Conservation (phyloP, 2,888 invertebrate genomes). For the Drosophila paramelanica region DNA sequence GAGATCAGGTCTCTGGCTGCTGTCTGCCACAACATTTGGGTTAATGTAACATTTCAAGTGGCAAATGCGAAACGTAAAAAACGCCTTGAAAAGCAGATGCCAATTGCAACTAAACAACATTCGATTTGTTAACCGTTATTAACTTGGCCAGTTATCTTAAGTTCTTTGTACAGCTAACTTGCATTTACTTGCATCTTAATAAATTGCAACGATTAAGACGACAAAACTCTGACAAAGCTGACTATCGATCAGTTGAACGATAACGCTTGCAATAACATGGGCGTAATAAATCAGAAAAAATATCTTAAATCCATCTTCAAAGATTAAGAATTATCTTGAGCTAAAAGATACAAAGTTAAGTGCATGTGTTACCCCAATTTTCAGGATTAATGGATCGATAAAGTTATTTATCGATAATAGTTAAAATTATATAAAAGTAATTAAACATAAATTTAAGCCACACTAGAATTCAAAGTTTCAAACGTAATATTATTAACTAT, state of each 20-base stretch:
- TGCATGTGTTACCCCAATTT: no score
- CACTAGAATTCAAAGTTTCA: no score
- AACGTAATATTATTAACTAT: no score
- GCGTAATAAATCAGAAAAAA: not conserved
- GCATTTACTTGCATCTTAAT: conserved; percentile 3
- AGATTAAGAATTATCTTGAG: no score
- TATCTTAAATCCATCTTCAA: not conserved
- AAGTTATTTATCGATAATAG: no score
- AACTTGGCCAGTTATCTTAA: conserved; percentile 3
- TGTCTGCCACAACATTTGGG: conserved; percentile 66
- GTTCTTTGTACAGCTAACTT: conserved; percentile 4
- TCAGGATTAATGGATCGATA: no score
- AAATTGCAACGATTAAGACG: conserved; percentile 29
- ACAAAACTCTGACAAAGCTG: conserved; percentile 17
- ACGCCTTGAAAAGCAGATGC: conserved; percentile 56
- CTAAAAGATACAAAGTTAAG: not conserved
- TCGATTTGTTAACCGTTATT: conserved; percentile 42
- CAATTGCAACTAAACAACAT: conserved; percentile 46
- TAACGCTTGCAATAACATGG: conserved; percentile 3
- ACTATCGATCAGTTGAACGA: conserved; percentile 20
- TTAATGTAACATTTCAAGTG: conserved; percentile 68
- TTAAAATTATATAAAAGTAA: no score
- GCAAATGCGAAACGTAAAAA: conserved; percentile 20
- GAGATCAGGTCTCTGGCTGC: conserved; percentile 28
- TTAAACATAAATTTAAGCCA: no score